A percentile compares a stretch with the other conserved stretches of the same genome.
phyloP scores from a whole-genome alignment of 2,797 vertebrate species.

The Trematomus bernacchii region DNA sequence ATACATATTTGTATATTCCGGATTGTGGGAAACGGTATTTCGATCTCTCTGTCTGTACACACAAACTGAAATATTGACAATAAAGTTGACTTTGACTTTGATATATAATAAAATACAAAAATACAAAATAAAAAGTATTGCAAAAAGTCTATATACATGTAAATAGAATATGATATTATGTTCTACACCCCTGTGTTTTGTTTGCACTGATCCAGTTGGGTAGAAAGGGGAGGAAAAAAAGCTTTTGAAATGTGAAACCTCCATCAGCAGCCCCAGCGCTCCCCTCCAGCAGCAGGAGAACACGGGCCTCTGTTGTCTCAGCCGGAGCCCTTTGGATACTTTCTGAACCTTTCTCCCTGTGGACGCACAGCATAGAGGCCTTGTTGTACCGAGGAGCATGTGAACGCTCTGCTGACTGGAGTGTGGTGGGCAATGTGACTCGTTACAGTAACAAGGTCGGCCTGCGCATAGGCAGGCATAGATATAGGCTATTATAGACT shows the following conservation, averaged over 20 bases:
- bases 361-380: constrained; percentile 71
- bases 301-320: constrained; percentile 79
- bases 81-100: too few species aligned
- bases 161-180: too few species aligned
- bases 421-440: constrained; percentile 76
- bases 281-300: constrained; percentile 66
- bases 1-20: too few species aligned
- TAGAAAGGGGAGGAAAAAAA: constrained; percentile 28
- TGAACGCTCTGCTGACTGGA: constrained; percentile 83
- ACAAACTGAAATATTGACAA: too few species aligned
- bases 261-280: constrained; percentile 68
- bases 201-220: constrained; percentile 58
- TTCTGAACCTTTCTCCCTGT: constrained; percentile 70
- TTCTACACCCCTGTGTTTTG: constrained; percentile 46
- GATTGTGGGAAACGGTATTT: too few species aligned
- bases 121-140: too few species aligned
- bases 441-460: constrained; percentile 68
- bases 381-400: constrained; percentile 80
- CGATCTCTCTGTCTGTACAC: too few species aligned
- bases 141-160: too few species aligned
- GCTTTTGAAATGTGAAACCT: constrained; percentile 78
- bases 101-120: too few species aligned
- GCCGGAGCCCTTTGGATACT: constrained; percentile 70
- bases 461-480: neutral
- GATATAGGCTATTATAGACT: neutral